These are phyloP conservation scores for Cosmia pyralina DNA, from an alignment of 2,888 invertebrate genomes.

Conservation along the genomic window DNA sequence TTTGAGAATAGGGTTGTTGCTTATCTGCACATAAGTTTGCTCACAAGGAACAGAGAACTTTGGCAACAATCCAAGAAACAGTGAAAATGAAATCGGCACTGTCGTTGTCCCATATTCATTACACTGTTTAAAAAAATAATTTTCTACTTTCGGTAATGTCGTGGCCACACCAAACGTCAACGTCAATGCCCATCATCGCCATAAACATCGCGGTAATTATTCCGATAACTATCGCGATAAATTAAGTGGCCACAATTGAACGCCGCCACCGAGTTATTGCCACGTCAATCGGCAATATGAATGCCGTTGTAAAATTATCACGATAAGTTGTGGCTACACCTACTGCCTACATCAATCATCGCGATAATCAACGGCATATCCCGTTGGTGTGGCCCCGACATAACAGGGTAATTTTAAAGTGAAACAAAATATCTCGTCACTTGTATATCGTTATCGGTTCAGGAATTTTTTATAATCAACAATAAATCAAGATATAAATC, in stretches of 20 bases:
- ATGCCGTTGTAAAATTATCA: too few species aligned
- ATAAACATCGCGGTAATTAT: too few species aligned
- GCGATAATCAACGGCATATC: too few species aligned
- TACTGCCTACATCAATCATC: too few species aligned
- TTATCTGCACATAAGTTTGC: conserved; percentile 5
- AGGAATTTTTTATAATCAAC: conserved; percentile 3
- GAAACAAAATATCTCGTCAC: neutral
- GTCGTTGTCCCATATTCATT: conserved; percentile 20
- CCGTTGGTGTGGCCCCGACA: too few species aligned
- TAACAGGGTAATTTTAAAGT: neutral
- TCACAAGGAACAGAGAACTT: conserved; percentile 26
- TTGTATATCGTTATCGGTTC: conserved; percentile 7
- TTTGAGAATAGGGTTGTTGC: neutral
- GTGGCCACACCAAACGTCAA: too few species aligned
- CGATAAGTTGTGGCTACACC: too few species aligned
- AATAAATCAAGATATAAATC: neutral
- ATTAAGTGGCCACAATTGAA: too few species aligned
- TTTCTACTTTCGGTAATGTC: neutral
- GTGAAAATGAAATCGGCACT: conserved; percentile 33
- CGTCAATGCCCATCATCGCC: too few species aligned
- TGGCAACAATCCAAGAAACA: conserved; percentile 51
- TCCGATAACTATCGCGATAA: too few species aligned
- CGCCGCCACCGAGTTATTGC: too few species aligned
- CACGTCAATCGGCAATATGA: too few species aligned
- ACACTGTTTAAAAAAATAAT: neutral